Evolutionary conservation across 1,140 invertebrate genomes (phyloP).

Genomic region (Alviniconcha marisindica): DNA sequence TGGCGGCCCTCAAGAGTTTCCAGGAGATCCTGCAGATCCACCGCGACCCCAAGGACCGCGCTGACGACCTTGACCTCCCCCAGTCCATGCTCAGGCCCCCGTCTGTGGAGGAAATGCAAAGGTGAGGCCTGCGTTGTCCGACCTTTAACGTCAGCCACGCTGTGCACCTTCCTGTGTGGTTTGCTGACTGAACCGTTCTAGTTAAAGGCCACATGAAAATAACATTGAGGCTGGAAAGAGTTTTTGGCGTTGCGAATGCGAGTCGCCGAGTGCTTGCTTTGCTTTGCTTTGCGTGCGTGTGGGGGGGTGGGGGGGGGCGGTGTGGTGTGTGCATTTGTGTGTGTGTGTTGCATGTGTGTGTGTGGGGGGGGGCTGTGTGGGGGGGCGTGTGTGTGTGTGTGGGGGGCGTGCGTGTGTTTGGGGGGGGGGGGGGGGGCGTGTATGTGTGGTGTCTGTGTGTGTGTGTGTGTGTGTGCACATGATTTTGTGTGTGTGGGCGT

Average conservation of each 20-base stretch:
- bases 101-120: slow-evolving; percentile 61
- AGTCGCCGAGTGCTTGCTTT: too few species aligned
- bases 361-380: background rate
- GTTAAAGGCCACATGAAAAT: too few species aligned
- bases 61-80: slow-evolving; percentile 20
- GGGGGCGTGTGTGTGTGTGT: background rate
- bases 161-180: too few species aligned
- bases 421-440: background rate
- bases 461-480: background rate
- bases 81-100: slow-evolving; percentile 59
- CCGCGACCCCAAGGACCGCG: slow-evolving; percentile 49
- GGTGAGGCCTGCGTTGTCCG: slow-evolving; percentile 52
- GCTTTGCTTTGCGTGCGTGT: too few species aligned
- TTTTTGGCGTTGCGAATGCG: too few species aligned
- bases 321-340: too few species aligned
- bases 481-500: background rate
- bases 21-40: slow-evolving; percentile 86
- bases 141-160: too few species aligned
- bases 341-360: too few species aligned
- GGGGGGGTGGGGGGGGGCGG: background rate
- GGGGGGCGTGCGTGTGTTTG: too few species aligned
- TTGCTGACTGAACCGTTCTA: too few species aligned
- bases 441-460: background rate
- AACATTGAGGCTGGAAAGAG: too few species aligned
- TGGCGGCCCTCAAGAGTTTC: slow-evolving; percentile 95